These are phyloP conservation scores for Phoxinus phoxinus DNA, from an alignment of 2,113 vertebrate species.

Conservation along the genomic window DNA sequence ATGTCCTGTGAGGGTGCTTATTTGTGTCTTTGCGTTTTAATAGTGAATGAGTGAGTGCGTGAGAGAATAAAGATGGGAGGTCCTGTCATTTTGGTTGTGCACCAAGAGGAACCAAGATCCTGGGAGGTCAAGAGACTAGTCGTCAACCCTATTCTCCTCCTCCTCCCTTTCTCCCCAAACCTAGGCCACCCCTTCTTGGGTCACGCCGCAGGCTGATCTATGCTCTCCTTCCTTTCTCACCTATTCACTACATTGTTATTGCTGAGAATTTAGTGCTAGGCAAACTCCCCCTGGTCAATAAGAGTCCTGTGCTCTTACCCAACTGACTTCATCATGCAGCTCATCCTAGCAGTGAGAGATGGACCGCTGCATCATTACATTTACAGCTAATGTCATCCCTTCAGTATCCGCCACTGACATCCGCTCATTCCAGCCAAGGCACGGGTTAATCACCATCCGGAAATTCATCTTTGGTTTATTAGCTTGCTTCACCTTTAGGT, in stretches of 20 bases:
- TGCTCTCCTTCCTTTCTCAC: slow-evolving; percentile 64
- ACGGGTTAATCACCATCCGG: slow-evolving; percentile 22
- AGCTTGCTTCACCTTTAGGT: slow-evolving; percentile 38
- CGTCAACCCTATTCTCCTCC: slow-evolving; percentile 42
- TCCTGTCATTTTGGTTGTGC: slow-evolving; percentile 72
- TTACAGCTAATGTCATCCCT: slow-evolving; percentile 41
- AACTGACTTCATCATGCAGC: slow-evolving; percentile 68
- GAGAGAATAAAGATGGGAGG: slow-evolving; percentile 63
- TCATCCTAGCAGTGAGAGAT: slow-evolving; percentile 52
- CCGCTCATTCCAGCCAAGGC: slow-evolving; percentile 1
- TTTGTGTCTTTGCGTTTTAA: slow-evolving; percentile 31
- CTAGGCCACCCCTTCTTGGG: slow-evolving; percentile 34
- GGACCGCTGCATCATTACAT: slow-evolving; percentile 51
- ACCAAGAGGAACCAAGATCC: slow-evolving; percentile 66
- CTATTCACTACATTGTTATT: slow-evolving; percentile 73
- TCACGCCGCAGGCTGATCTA: slow-evolving; percentile 47
- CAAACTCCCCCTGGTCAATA: slow-evolving; percentile 64
- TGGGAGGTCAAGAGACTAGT: slow-evolving; percentile 74
- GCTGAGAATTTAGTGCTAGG: slow-evolving; percentile 76
- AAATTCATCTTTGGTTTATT: slow-evolving; percentile 29
- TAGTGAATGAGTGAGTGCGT: slow-evolving; percentile 21
- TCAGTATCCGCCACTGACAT: slow-evolving; percentile 33
- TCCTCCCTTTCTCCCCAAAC: slow-evolving; percentile 39
- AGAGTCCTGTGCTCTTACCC: slow-evolving; percentile 59
- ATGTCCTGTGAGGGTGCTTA: slow-evolving; percentile 46